Evolutionary conservation across 2,113 vertebrate genomes (phyloP).

Genomic region (Podiceps cristatus): DNA sequence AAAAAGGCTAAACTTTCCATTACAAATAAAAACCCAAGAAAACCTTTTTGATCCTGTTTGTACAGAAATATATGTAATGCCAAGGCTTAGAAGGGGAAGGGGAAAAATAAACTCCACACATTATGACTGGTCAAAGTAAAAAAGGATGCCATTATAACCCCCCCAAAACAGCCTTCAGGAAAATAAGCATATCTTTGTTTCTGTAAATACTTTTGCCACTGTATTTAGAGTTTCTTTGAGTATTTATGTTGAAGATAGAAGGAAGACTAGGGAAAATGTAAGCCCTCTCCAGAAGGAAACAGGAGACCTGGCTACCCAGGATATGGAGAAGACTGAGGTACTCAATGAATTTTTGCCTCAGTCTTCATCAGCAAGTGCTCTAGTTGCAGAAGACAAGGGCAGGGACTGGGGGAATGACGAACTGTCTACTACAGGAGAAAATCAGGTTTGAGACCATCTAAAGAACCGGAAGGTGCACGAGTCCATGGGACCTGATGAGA

Average conservation of each 20-base stretch:
- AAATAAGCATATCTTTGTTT: neutral
- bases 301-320: too few relatives aligned
- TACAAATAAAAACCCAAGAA: constrained; percentile 38
- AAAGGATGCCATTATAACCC: neutral
- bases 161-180: neutral
- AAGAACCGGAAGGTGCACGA: too few relatives aligned
- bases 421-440: too few relatives aligned
- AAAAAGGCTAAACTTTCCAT: constrained; percentile 46
- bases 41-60: constrained; percentile 40
- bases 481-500: too few relatives aligned
- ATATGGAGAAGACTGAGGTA: too few relatives aligned
- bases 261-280: too few relatives aligned
- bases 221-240: neutral
- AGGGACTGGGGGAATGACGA: too few relatives aligned
- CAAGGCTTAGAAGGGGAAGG: neutral
- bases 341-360: too few relatives aligned
- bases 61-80: neutral
- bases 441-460: too few relatives aligned
- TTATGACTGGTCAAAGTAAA: neutral
- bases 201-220: neutral
- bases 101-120: neutral
- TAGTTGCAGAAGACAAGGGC: too few relatives aligned
- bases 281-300: too few relatives aligned
- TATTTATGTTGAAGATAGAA: neutral
- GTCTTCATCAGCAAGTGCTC: too few relatives aligned